These are phyloP conservation scores for Hyles lineata DNA, from an alignment of 2,888 invertebrate species.

Conservation along the genomic window DNA sequence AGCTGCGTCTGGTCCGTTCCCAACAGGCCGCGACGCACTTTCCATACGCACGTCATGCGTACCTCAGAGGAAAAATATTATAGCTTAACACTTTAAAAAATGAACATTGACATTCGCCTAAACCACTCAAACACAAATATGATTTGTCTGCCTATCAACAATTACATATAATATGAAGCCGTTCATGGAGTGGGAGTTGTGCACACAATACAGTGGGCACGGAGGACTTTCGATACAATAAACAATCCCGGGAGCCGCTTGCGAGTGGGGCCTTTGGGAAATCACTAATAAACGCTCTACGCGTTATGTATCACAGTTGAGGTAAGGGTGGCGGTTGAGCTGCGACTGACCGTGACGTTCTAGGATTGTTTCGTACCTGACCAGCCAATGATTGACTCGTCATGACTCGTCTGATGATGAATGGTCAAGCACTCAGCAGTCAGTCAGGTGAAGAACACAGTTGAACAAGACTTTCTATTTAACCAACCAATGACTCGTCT, in stretches of 20 bases:
- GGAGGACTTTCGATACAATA: conserved; percentile 34
- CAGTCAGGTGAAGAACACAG: no score
- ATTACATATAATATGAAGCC: conserved; percentile 14
- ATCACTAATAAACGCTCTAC: conserved; percentile 53
- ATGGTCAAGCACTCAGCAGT: no score
- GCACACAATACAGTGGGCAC: conserved; percentile 36
- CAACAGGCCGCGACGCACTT: no score
- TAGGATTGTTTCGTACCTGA: background rate
- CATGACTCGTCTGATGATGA: no score
- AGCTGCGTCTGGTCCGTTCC: no score
- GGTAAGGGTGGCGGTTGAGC: background rate
- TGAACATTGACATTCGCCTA: no score
- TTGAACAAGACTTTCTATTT: no score
- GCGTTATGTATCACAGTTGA: conserved; percentile 30
- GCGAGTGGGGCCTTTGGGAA: conserved; percentile 46
- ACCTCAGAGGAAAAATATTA: no score
- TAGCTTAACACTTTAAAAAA: no score
- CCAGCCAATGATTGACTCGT: no score
- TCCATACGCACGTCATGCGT: no score
- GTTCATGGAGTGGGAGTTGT: conserved; percentile 31
- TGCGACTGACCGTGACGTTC: background rate
- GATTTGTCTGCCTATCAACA: background rate
- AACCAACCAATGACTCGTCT: no score
- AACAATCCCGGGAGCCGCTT: conserved; percentile 23
- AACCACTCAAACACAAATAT: background rate